Evolutionary conservation across 1,140 invertebrate genomes (phyloP), one percentile per base, ranked within the genome.

Genomic region (Epicauta chinensis): DNA sequence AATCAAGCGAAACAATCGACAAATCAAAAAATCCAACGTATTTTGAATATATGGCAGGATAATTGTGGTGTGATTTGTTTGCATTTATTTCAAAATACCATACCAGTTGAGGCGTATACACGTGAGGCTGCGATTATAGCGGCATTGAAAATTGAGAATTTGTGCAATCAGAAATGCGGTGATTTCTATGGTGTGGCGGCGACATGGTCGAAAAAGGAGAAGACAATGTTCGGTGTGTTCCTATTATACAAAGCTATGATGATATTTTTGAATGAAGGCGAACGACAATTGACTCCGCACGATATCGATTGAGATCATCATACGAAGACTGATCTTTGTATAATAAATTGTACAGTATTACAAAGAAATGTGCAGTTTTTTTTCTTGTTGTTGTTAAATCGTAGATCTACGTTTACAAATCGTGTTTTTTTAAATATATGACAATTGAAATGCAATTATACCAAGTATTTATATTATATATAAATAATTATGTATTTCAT

Each of bases 121-220:
- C 75, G 94, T 51, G 95, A 98, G 72, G 93, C 93, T 1, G 80
- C 86, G 14, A 97, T 98, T 78, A 93, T 98, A 13, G 87, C 92
- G 60, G 87, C 91, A 0, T 65, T 97, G 29, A 86, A 89, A 60
- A 53, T 89, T 9, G 63, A 76, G 2, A 85, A 86, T 63, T 72
- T 98, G 44, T 89, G 81, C 16, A 98, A 98, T 75, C 68, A 82
- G 11, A 87, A 88, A 66, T 66, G 67, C 34, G 93, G 94, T 0
- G 84, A 91, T 49, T 92, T 89, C 66, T 94, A 95, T 65, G 91
- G 91, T 0, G 71, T 80, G 0, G 75, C 81, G 0, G 74, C 80
- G n/a, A 81, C 81, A 0, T 96, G 89, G 91, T 75, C 75, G 2
- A 64, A 73, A 29, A 79, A 81, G 40, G 77, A 89, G 49, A 84